These are phyloP conservation scores for Nemotelus nigrinus DNA, from an alignment of 2,888 invertebrate genomes.

Conservation along the genomic window DNA sequence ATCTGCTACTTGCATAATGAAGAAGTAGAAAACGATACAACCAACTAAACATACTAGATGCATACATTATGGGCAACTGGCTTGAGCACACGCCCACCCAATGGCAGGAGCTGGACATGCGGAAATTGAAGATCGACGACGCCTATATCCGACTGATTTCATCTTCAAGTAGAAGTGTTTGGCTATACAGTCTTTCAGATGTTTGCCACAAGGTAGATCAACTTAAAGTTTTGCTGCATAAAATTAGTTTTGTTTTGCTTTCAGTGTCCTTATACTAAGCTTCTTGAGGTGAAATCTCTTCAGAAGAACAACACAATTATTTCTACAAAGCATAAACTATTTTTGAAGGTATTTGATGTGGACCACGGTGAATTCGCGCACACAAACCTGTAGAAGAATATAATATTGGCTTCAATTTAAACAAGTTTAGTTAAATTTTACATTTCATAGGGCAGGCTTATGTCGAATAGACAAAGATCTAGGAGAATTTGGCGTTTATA, in stretches of 20 bases:
- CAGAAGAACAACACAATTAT: not conserved
- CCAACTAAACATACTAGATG: too few species aligned
- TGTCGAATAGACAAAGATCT: not conserved
- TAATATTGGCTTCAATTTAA: not conserved
- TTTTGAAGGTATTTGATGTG: not conserved
- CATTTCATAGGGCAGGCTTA: too few species aligned
- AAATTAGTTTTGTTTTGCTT: not conserved
- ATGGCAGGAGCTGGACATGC: slow-evolving; percentile 1
- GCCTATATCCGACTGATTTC: not conserved
- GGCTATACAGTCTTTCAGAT: not conserved
- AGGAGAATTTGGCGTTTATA: slow-evolving; percentile 8
- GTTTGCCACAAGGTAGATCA: not conserved
- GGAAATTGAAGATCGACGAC: not conserved
- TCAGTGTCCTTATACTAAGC: not conserved
- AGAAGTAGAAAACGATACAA: too few species aligned
- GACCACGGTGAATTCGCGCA: not conserved
- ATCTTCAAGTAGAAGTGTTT: not conserved
- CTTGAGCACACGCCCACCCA: not conserved
- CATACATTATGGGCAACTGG: not conserved
- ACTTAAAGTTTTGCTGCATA: not conserved
- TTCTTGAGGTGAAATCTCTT: not conserved
- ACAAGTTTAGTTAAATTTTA: too few species aligned
- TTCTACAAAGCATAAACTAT: not conserved
- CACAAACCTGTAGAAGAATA: not conserved
- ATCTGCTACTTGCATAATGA: too few species aligned